Conservation (phyloP, 1,140 invertebrate species). For the Lepidostoma basale region DNA sequence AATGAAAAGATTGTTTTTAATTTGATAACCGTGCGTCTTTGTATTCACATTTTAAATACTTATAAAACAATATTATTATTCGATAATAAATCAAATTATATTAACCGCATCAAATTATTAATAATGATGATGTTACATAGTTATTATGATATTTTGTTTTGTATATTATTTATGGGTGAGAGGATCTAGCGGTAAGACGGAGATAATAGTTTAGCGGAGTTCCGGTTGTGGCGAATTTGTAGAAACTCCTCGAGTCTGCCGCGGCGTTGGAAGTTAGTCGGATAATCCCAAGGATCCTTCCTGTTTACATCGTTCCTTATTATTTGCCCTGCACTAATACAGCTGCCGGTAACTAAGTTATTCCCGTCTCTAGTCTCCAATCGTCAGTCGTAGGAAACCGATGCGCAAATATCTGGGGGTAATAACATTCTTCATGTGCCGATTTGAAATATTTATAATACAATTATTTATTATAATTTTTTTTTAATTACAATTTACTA, state of each 20-base stretch:
- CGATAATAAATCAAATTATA: too few relatives aligned
- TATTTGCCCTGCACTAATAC: slow-evolving; percentile 8
- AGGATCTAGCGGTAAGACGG: too few relatives aligned
- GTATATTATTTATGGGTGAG: too few relatives aligned
- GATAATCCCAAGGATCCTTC: not conserved
- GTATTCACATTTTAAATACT: not conserved
- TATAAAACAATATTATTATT: not conserved
- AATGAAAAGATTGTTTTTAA: too few relatives aligned
- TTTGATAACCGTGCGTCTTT: too few relatives aligned
- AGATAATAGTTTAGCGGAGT: too few relatives aligned
- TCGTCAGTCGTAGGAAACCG: not conserved
- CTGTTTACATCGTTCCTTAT: slow-evolving; percentile 5
- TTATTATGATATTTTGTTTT: not conserved
- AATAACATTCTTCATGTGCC: not conserved
- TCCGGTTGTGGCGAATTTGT: slow-evolving; percentile 7
- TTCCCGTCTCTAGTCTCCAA: not conserved
- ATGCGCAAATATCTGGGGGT: too few relatives aligned
- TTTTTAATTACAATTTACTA: too few relatives aligned
- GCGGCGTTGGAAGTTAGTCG: not conserved
- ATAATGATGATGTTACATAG: not conserved
- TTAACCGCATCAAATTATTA: not conserved
- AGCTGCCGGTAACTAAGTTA: not conserved
- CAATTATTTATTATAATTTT: too few relatives aligned
- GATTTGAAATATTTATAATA: too few relatives aligned
- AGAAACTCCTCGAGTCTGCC: not conserved